Conservation (phyloP, 2,888 invertebrate genomes). For the Dynastes grantii region DNA sequence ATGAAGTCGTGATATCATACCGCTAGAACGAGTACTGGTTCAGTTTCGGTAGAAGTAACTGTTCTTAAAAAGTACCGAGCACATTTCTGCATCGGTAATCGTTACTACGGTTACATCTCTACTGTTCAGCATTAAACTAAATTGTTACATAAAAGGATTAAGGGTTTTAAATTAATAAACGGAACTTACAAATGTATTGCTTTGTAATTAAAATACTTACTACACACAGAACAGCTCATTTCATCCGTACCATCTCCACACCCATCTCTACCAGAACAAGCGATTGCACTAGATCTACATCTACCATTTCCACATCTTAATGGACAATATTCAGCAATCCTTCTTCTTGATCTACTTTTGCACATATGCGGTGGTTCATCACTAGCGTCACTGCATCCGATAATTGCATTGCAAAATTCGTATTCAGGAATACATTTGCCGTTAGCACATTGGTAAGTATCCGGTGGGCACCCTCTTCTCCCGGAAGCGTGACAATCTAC, state of each 20-base stretch:
- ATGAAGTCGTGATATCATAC: too few species aligned
- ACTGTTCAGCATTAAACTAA: too few species aligned
- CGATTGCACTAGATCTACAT: conserved; percentile 90
- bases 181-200: not conserved
- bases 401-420: conserved; percentile 93
- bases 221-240: conserved; percentile 86
- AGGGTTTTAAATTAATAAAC: not conserved
- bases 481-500: conserved; percentile 74
- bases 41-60: too few species aligned
- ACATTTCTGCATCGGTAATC: too few species aligned
- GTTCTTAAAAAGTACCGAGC: too few species aligned
- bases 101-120: too few species aligned
- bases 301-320: conserved; percentile 90
- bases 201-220: conserved; percentile 75
- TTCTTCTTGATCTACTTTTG: conserved; percentile 73
- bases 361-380: conserved; percentile 90
- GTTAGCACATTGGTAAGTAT: conserved; percentile 88
- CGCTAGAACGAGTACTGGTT: too few species aligned
- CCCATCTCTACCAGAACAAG: conserved; percentile 92
- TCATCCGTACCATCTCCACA: conserved; percentile 95
- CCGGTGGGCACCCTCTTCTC: conserved; percentile 79
- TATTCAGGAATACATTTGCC: conserved; percentile 92
- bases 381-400: conserved; percentile 88
- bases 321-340: conserved; percentile 80
- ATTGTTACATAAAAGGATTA: too few species aligned